Percentiles rank a stretch among this genome's conserved stretches.
These are phyloP conservation scores for Ennomos quercinarius DNA, from an alignment of 2,888 invertebrate species.

Conservation along the genomic window DNA sequence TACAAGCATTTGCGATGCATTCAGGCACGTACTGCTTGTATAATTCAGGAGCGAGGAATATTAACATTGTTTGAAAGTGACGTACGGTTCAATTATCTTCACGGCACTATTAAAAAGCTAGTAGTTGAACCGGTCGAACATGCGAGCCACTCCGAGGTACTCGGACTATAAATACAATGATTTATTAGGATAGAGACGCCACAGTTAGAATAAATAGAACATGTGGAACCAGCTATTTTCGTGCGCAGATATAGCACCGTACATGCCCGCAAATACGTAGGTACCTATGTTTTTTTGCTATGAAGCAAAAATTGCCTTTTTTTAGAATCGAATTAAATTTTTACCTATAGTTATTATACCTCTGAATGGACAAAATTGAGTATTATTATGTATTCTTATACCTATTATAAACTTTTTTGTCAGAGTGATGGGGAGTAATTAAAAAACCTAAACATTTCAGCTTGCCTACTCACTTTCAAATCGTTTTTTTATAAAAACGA, in stretches of 20 bases:
- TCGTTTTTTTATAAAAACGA: too few relatives aligned
- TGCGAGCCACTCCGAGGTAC: not conserved
- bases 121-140: conserved; percentile 10
- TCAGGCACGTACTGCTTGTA: conserved; percentile 3
- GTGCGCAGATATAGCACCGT: conserved; percentile 5
- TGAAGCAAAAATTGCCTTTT: too few relatives aligned
- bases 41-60: not conserved
- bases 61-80: conserved; percentile 11
- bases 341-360: too few relatives aligned
- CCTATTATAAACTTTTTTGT: too few relatives aligned
- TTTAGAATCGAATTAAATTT: too few relatives aligned
- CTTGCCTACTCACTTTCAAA: too few relatives aligned
- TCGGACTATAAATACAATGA: conserved; percentile 23
- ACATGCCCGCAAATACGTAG: not conserved
- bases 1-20: conserved; percentile 5
- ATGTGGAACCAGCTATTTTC: conserved; percentile 18
- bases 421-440: too few relatives aligned
- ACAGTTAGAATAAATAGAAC: conserved; percentile 10
- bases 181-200: conserved; percentile 16
- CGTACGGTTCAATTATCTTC: conserved; percentile 20
- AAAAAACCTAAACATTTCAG: too few relatives aligned
- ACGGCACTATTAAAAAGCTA: conserved; percentile 11
- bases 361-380: too few relatives aligned
- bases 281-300: too few relatives aligned
- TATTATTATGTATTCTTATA: too few relatives aligned